Evolutionary conservation across 1,140 invertebrate species (phyloP).

Genomic region (Hetaerina americana): DNA sequence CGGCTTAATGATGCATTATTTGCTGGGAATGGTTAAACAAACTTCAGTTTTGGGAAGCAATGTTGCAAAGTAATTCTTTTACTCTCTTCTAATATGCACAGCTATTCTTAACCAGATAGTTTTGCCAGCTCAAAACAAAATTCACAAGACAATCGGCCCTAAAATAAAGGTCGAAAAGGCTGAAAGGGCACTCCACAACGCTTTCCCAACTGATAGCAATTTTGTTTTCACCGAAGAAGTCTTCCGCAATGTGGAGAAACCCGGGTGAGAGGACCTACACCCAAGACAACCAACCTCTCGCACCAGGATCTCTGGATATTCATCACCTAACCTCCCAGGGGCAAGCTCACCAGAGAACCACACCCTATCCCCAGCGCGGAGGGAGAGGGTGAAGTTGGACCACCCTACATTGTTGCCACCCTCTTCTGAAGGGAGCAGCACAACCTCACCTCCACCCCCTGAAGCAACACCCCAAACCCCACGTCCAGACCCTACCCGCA

Average conservation of each 20-base stretch:
- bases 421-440: slow-evolving; percentile 25
- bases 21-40: too few relatives aligned
- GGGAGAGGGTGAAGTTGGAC: slow-evolving; percentile 48
- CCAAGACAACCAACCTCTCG: slow-evolving; percentile 50
- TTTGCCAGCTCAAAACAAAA: too few relatives aligned
- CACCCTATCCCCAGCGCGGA: slow-evolving; percentile 53
- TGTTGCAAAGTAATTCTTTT: too few relatives aligned
- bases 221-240: background rate
- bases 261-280: slow-evolving; percentile 28
- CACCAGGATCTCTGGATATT: slow-evolving; percentile 39
- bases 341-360: slow-evolving; percentile 49
- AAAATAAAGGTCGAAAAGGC: background rate
- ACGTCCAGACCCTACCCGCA: background rate
- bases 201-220: background rate
- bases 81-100: too few relatives aligned
- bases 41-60: too few relatives aligned
- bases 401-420: background rate
- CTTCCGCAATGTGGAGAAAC: background rate
- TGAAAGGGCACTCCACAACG: background rate
- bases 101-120: too few relatives aligned
- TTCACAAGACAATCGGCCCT: background rate
- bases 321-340: slow-evolving; percentile 35
- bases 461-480: background rate
- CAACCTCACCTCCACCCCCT: slow-evolving; percentile 43
- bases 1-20: too few relatives aligned